These are phyloP conservation scores for Pogonophryne albipinna DNA, from an alignment of 2,797 vertebrate species.

Conservation along the genomic window DNA sequence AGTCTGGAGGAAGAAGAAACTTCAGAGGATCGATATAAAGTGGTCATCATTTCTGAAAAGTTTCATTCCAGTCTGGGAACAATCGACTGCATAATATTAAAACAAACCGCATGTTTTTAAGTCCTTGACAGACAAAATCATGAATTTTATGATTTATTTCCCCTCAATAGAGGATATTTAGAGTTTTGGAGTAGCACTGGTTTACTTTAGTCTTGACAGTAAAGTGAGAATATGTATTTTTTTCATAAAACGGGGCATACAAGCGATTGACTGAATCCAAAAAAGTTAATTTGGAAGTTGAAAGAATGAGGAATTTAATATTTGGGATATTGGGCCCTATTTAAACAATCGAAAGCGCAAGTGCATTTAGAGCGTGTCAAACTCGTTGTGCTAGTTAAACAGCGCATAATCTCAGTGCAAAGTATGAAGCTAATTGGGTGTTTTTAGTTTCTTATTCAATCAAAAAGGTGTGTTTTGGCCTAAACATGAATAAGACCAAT, in stretches of 20 bases:
- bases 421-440: too few species aligned
- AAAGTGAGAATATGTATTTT: not conserved
- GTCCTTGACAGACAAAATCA: not conserved
- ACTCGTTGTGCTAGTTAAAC: too few species aligned
- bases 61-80: not conserved
- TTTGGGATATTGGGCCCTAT: slow-evolving; percentile 6
- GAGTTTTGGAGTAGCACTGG: slow-evolving; percentile 13
- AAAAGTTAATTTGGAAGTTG: slow-evolving; percentile 17
- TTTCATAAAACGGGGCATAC: not conserved
- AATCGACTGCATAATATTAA: not conserved
- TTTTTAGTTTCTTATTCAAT: not conserved
- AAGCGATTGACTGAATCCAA: slow-evolving; percentile 30
- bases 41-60: not conserved
- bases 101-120: slow-evolving; percentile 28
- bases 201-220: slow-evolving; percentile 16
- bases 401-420: too few species aligned
- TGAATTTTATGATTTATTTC: not conserved
- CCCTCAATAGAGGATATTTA: not conserved
- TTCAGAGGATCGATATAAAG: slow-evolving; percentile 14
- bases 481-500: not conserved
- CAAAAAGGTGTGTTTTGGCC: not conserved
- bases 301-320: slow-evolving; percentile 21
- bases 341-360: not conserved
- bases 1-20: slow-evolving; percentile 6
- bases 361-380: too few species aligned